Percentiles rank a stretch among this genome's conserved stretches.
Conservation (phyloP, 2,888 invertebrate genomes). For the Nomada flava region DNA sequence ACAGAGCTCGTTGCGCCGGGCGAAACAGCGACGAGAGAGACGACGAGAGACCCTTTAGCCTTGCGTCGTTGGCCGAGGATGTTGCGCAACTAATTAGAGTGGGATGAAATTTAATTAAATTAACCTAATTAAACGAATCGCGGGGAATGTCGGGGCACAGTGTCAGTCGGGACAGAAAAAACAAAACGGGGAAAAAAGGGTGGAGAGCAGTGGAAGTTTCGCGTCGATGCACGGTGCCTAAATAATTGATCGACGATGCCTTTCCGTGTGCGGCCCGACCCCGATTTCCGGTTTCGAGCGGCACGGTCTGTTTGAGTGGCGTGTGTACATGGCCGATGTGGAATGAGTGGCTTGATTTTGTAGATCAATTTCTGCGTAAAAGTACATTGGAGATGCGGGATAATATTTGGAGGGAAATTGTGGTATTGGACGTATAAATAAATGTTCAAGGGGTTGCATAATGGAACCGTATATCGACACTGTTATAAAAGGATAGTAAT, state of each 20-base stretch:
- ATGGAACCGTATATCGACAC: too few species aligned
- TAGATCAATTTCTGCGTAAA: background rate
- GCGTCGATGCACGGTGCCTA: slow-evolving; percentile 49
- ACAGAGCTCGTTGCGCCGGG: background rate
- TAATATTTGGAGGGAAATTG: too few species aligned
- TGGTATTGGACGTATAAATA: too few species aligned
- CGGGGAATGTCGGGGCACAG: slow-evolving; percentile 34
- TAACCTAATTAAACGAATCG: slow-evolving; percentile 68
- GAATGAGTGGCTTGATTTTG: too few species aligned
- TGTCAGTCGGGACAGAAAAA: slow-evolving; percentile 36
- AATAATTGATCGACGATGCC: slow-evolving; percentile 61
- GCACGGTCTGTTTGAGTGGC: background rate
- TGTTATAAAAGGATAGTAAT: too few species aligned
- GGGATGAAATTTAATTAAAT: slow-evolving; percentile 69
- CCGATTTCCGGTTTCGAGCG: slow-evolving; percentile 30
- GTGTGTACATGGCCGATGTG: background rate
- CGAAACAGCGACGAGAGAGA: slow-evolving; percentile 11
- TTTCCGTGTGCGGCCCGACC: slow-evolving; percentile 13
- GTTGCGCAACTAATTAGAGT: slow-evolving; percentile 67
- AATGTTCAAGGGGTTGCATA: too few species aligned
- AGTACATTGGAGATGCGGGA: background rate
- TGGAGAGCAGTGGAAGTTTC: slow-evolving; percentile 9
- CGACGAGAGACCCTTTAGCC: slow-evolving; percentile 34
- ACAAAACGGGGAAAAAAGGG: slow-evolving; percentile 2
- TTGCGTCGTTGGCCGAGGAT: slow-evolving; percentile 39